These are phyloP conservation scores for Alosa alosa DNA, from an alignment of 2,113 vertebrate genomes.

Conservation along the genomic window DNA sequence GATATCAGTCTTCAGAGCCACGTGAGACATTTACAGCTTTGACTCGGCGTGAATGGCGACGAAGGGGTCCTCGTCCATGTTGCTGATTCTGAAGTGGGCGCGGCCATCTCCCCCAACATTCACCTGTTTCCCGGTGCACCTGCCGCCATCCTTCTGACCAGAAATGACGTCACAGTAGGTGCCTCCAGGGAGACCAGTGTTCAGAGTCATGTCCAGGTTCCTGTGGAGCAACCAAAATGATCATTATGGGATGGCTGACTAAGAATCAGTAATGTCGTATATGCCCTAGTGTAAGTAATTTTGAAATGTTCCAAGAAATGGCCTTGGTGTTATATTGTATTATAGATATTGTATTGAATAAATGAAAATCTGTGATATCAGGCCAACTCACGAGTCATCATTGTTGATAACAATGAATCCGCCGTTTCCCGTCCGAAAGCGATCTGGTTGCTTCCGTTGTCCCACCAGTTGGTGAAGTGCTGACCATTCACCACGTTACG, in stretches of 20 bases:
- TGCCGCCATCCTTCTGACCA: conserved; percentile 74
- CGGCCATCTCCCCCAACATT: conserved; percentile 71
- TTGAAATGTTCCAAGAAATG: no score
- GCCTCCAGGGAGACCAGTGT: conserved; percentile 83
- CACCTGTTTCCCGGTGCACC: conserved; percentile 81
- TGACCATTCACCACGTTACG: conserved; percentile 84
- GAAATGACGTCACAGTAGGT: conserved; percentile 93
- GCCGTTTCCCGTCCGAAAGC: conserved; percentile 86
- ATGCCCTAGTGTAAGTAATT: no score
- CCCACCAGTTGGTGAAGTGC: conserved; percentile 89
- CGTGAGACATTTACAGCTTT: conserved; percentile 63
- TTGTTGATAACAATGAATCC: conserved; percentile 89
- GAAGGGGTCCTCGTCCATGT: conserved; percentile 81
- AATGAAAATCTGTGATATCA: no score
- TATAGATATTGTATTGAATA: no score
- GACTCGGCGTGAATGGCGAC: conserved; percentile 81
- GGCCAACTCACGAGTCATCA: conserved; percentile 73
- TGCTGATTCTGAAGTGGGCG: conserved; percentile 80
- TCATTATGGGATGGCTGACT: no score
- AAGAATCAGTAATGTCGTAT: no score
- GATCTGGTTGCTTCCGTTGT: conserved; percentile 87
- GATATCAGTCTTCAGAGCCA: no score
- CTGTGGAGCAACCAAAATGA: no score
- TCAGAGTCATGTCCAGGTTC: conserved; percentile 71
- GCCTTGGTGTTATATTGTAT: no score